Evolutionary conservation across 2,888 invertebrate genomes (phyloP).

Genomic region (Oasisia sp.): DNA sequence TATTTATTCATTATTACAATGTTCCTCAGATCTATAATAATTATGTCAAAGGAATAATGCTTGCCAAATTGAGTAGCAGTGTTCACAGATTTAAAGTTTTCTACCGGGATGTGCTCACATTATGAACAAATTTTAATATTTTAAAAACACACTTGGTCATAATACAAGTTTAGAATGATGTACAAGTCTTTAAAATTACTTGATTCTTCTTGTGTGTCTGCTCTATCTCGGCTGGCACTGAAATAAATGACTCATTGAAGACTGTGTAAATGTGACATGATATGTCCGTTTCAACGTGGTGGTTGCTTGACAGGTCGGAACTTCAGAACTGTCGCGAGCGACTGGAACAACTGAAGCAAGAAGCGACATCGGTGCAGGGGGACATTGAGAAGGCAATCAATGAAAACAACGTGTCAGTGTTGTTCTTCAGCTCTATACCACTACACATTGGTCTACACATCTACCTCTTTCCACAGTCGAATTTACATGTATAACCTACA

Average conservation of each 20-base stretch:
- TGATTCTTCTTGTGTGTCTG: background rate
- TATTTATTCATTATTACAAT: no score
- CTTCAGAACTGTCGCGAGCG: slow-evolving; percentile 58
- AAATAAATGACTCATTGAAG: background rate
- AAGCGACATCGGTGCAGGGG: slow-evolving; percentile 49
- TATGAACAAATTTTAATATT: no score
- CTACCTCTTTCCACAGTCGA: background rate
- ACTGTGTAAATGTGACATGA: background rate
- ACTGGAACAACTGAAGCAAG: slow-evolving; percentile 53
- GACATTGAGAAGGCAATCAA: slow-evolving; percentile 51
- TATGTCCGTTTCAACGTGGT: background rate
- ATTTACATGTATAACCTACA: background rate
- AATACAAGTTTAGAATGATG: background rate
- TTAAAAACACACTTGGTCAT: no score
- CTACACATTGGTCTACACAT: background rate
- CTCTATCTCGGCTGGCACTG: background rate
- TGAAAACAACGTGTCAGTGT: slow-evolving; percentile 52
- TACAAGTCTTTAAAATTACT: background rate
- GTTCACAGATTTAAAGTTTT: no score
- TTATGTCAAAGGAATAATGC: no score
- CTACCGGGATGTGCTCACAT: no score
- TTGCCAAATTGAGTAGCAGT: no score
- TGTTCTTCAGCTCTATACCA: background rate
- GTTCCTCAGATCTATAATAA: no score
- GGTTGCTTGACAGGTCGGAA: slow-evolving; percentile 53